phyloP scores from a whole-genome alignment of 2,113 vertebrate genomes.

The Oreochromis spilurus region DNA sequence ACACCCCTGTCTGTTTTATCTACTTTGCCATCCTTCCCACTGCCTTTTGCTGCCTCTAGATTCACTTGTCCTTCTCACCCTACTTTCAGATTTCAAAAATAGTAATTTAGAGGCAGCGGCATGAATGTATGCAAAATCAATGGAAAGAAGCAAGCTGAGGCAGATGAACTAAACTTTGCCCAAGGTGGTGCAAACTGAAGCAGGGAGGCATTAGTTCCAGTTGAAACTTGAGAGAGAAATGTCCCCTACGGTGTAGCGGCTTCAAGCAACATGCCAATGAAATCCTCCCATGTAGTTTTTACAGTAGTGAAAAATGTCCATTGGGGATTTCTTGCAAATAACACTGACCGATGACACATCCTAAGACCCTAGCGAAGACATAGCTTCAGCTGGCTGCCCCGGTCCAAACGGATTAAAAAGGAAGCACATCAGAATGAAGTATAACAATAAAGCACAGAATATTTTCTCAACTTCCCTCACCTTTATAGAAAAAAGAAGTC shows the following conservation, averaged over 20 bases:
- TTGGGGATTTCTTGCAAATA: conserved; percentile 16
- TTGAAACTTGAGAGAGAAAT: conserved; percentile 29
- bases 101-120: not conserved
- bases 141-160: not conserved
- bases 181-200: conserved; percentile 30
- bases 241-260: not conserved
- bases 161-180: conserved; percentile 32
- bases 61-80: not conserved
- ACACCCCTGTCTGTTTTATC: conserved; percentile 22
- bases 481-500: not conserved
- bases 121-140: conserved; percentile 34
- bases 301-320: conserved; percentile 10
- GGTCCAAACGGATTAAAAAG: not conserved
- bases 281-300: conserved; percentile 20
- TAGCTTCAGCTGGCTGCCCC: not conserved
- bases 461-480: not conserved
- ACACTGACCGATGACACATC: conserved; percentile 25
- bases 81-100: not conserved
- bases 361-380: not conserved
- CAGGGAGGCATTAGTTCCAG: conserved; percentile 26
- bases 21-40: not conserved
- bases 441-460: not conserved
- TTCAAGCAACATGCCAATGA: conserved; percentile 13
- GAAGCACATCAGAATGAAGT: not conserved
- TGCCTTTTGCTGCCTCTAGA: not conserved